Base-by-base conservation (phyloP, 2,797 vertebrate genomes). In the Pseudopleuronectes americanus region DNA sequence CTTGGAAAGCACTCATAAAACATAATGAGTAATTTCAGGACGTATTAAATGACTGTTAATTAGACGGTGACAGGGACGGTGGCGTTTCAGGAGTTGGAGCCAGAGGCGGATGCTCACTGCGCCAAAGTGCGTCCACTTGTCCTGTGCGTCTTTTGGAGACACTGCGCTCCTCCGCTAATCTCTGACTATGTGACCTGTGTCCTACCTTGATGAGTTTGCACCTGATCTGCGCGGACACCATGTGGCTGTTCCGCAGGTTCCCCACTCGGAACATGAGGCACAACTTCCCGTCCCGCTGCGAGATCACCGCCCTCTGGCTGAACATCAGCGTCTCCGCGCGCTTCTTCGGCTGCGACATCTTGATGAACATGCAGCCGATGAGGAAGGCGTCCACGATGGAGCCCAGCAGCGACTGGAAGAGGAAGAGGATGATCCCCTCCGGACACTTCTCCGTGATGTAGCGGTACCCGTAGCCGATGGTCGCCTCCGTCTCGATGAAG, bases 271-370 rank as follows among this genome's bases (percentile, higher is more conserved):
- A 97, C 96, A 97, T 97, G 89, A 97, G 95, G 85, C 96, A 96
- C 62, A 97, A 89, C 87, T 94, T 96, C 7, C 95, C 96, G 76
- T 97, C 96, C 69, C 96, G 93, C 88, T 96, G 95, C 1, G 96
- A 97, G 74, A 97, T 92, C 8, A 97, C 96, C 0, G 96, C 95
- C 16, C 95, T 93, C 13, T 92, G 95, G 91, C 96, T 97, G 85
- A 97, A 97, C 96, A 97, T 96, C 36, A 97, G 95, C 7, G 96
- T 97, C 94, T 97, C 96, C 0, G 96, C 96, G 74, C 96, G 94
- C 87, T 97, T 97, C 91, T 97, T 97, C 26, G 96, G 96, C 89
- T 97, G 96, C 65, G 96, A 97, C 96, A 97, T 97, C 92, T 97
- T 97, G 84, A 97, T 97, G 89, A 97, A 97, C 96, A 97, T 97